Evolutionary conservation across 2,113 vertebrate species (phyloP).

Genomic region (Hippopotamus amphibius): DNA sequence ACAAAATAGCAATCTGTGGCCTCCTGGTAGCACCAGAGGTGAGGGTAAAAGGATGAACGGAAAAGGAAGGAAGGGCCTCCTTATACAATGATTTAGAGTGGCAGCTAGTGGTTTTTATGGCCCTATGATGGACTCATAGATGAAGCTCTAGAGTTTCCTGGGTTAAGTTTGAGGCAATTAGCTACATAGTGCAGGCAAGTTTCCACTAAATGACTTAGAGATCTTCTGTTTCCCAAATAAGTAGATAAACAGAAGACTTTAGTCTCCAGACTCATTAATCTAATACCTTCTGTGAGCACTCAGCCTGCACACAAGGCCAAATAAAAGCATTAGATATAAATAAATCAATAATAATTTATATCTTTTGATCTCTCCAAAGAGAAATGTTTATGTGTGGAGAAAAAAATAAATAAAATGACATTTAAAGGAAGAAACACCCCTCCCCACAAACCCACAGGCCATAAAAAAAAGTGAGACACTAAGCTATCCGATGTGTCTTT

Average conservation of each 20-base stretch:
- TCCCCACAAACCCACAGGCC: conserved; percentile 7
- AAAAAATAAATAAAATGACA: conserved; percentile 62
- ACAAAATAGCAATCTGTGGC: background rate
- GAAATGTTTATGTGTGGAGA: conserved; percentile 64
- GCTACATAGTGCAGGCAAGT: conserved; percentile 55
- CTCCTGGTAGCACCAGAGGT: background rate
- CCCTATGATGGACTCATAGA: background rate
- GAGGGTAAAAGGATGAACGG: background rate
- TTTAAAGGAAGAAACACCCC: conserved; percentile 52
- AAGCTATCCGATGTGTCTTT: background rate
- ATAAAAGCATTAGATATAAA: conserved; percentile 71
- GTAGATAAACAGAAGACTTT: conserved; percentile 78
- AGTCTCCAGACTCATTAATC: conserved; percentile 76
- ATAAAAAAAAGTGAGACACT: background rate
- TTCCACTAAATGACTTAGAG: conserved; percentile 47
- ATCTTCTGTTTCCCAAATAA: conserved; percentile 76
- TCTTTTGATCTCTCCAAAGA: conserved; percentile 65
- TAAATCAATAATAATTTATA: conserved; percentile 70
- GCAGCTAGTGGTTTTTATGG: background rate
- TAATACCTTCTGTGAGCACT: conserved; percentile 66
- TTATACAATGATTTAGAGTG: background rate
- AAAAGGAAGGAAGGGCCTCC: background rate
- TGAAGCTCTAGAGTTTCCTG: conserved; percentile 9
- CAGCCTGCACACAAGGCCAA: conserved; percentile 46
- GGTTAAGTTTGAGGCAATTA: conserved; percentile 49